A percentile compares a stretch with the other conserved stretches of the same genome.
These are phyloP conservation scores for Prenolepis imparis DNA, from an alignment of 2,888 invertebrate species.

Conservation along the genomic window DNA sequence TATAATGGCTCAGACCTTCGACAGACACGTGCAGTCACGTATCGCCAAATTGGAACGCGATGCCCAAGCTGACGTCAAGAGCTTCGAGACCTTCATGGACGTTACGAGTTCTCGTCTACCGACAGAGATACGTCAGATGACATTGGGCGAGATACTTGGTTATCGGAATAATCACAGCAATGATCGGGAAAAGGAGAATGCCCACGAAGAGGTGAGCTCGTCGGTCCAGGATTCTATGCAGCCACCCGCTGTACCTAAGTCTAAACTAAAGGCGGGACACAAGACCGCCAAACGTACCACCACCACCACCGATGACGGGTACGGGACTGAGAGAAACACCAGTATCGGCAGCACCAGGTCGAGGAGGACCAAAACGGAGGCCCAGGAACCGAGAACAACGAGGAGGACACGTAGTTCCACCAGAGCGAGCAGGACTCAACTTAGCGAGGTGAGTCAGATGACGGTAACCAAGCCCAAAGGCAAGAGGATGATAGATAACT, in stretches of 20 bases:
- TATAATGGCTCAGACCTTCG: slow-evolving; percentile 76
- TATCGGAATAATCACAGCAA: neutral
- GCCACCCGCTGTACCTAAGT: slow-evolving; percentile 6
- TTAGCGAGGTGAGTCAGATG: slow-evolving; percentile 54
- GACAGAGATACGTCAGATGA: slow-evolving; percentile 75
- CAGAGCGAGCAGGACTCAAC: slow-evolving; percentile 64
- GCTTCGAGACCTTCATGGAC: slow-evolving; percentile 70
- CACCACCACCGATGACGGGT: slow-evolving; percentile 82
- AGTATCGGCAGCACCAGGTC: slow-evolving; percentile 63
- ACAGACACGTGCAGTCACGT: slow-evolving; percentile 70
- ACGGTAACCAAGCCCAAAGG: slow-evolving; percentile 3
- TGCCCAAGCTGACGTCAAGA: slow-evolving; percentile 65
- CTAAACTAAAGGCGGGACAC: slow-evolving; percentile 37
- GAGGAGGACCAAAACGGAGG: slow-evolving; percentile 52
- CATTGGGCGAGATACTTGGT: slow-evolving; percentile 72
- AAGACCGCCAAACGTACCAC: slow-evolving; percentile 74
- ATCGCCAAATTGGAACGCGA: slow-evolving; percentile 76
- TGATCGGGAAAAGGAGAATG: slow-evolving; percentile 71
- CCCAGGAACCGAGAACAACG: slow-evolving; percentile 15
- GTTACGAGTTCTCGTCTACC: slow-evolving; percentile 73
- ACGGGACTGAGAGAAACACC: slow-evolving; percentile 78
- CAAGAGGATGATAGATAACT: slow-evolving; percentile 57
- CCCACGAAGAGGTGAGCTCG: slow-evolving; percentile 60
- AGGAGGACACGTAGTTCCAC: slow-evolving; percentile 71
- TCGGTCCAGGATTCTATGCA: slow-evolving; percentile 42